Evolutionary conservation across 1,140 invertebrate genomes (phyloP), one percentile per base, ranked within the genome.

Genomic region (Cyphomyrmex costatus): DNA sequence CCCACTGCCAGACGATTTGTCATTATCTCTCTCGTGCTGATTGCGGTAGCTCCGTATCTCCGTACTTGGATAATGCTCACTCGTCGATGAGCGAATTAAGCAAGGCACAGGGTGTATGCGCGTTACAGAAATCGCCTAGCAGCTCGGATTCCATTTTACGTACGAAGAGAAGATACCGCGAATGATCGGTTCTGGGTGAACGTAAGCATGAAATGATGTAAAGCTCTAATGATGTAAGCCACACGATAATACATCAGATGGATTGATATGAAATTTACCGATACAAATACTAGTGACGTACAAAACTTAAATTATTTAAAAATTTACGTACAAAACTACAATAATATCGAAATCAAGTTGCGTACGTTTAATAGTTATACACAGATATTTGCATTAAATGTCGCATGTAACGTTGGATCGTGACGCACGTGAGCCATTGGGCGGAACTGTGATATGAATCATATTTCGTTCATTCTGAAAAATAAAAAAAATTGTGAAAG

Each of bases 11-110:
- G 77, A 83, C 84, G 87, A 86, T 89, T 71, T 73, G 77, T 89
- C 88, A 89, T 89, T 89, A 89, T 88, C 88, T 89, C 85, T 71
- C 79, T 24, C 51, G 19, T 49, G 36, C 33, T 80, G 88, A 89
- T 89, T 80, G 85, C 83, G 71, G n/a, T 80, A 70, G 8, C 77
- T 42, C 19, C 77, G 42, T 79, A 76, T 24, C 76, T 77, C 49
- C 78, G 12, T 46, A 58, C 63, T 58, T 88, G 80, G 82, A 65
- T 88, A 89, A 65, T 60, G 65, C 58, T 85, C 77, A 65, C 61
- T 61, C 68, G 84, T 89, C 77, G 77, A 80, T 70, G 84, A 86
- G 88, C 76, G 84, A 82, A 89, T 89, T 89, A 89, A 89, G 65
- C 87, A 24, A 51, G 19, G 49, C 58, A n/a, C 66, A 60, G n/a